Evolutionary conservation across 2,888 invertebrate species (phyloP), one percentile per base, ranked within the genome.

Genomic region (Arge pagana): DNA sequence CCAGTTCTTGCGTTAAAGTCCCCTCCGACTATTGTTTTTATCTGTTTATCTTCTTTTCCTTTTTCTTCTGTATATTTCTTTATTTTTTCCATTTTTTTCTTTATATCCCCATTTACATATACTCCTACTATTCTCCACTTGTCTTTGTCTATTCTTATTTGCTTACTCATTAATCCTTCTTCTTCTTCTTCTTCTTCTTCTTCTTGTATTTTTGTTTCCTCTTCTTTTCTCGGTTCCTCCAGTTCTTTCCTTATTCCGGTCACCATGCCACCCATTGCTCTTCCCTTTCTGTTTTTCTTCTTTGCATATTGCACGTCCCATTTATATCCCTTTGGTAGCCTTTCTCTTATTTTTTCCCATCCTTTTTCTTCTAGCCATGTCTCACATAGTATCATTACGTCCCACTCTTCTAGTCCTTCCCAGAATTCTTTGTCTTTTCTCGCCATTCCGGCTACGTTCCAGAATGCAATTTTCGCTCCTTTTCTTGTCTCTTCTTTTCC

Each of bases 341-440:
- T 43, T 4, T 13, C 4, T 2, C 11, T 18, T 5, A 30, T n/a
- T 7, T 21, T 30, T 8, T 43, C 31, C 43, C 43, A 43, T 10
- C 18, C 30, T 30, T 43, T 43, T 11, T 43, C 18, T 24, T 40
- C 40, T 11, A 40, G 6, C 40, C 40, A 40, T 13, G 40, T 40
- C 8, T 24, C 40, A 4, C 5, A 4, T 3, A 43, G 16, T 23
- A 30, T 11, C 10, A 43, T 16, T 3, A 30, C 31, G 21, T 43
- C 31, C 43, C 43, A 43, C 18, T 30, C 31, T 18, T 31, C 7
- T 11, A 43, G 5, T 4, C 7, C 31, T 10, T 43, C 11, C 43
- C 43, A 30, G 19, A 43, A 43, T 3, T 15, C 43, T 11, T 19
- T 43, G 8, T 30, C 43, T n/a, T 43, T 43, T 5, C 13, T 30